Evolutionary conservation across 2,888 invertebrate species (phyloP).

Genomic region (Philereme vetulata): DNA sequence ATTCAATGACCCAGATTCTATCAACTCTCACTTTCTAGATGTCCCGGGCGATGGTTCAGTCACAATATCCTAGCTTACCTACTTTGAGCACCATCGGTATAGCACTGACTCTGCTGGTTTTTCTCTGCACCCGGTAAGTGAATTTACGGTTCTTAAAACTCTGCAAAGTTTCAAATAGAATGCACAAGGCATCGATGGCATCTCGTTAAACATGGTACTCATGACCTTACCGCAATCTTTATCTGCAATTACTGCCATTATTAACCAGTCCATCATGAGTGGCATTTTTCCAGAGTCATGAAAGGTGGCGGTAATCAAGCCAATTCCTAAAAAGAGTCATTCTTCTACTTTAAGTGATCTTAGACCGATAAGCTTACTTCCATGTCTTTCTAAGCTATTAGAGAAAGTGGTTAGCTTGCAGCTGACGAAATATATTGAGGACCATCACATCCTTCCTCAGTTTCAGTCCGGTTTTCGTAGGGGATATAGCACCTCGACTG

Average conservation of each 20-base stretch:
- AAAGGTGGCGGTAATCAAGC: neutral
- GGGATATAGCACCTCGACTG: neutral
- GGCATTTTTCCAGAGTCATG: neutral
- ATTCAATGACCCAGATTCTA: neutral
- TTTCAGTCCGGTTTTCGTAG: no score
- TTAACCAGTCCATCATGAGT: neutral
- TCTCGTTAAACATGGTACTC: neutral
- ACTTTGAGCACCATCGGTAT: neutral
- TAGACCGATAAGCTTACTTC: neutral
- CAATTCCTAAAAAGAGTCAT: neutral
- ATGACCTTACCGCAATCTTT: neutral
- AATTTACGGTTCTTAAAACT: neutral
- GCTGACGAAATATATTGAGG: no score
- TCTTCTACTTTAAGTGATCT: neutral
- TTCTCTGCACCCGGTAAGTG: neutral
- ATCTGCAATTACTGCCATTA: neutral
- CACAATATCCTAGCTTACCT: neutral
- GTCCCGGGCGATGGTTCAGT: neutral
- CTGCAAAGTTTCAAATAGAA: neutral
- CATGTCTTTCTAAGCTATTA: neutral
- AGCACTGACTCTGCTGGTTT: neutral
- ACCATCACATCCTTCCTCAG: no score
- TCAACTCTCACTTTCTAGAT: neutral
- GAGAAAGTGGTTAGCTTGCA: no score
- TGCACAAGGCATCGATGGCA: neutral